A percentile compares a stretch with the other conserved stretches of the same genome.
These are phyloP conservation scores for Corynorhinus townsendii DNA, from an alignment of 2,113 vertebrate genomes.

Conservation along the genomic window DNA sequence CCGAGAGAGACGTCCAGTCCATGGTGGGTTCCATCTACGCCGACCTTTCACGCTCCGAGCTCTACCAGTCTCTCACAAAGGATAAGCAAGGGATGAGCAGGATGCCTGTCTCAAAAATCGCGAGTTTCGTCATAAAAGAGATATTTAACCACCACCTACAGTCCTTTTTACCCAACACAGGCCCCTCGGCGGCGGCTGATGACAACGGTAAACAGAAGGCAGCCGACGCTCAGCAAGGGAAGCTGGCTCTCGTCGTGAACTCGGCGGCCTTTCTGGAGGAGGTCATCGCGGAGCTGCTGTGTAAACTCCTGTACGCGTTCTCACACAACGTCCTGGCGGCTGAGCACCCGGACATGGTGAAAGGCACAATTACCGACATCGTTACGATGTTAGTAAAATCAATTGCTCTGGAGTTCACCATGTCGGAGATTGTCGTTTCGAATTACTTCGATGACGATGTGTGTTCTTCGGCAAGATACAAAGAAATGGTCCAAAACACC, in stretches of 20 bases:
- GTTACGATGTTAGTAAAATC: slow-evolving; percentile 61
- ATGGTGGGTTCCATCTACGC: slow-evolving; percentile 67
- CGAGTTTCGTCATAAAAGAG: slow-evolving; percentile 70
- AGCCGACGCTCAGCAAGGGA: slow-evolving; percentile 12
- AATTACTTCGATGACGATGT: slow-evolving; percentile 36
- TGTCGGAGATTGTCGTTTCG: slow-evolving; percentile 64
- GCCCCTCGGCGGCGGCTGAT: background rate
- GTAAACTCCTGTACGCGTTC: slow-evolving; percentile 62
- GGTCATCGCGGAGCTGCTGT: slow-evolving; percentile 68
- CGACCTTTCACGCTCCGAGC: slow-evolving; percentile 54
- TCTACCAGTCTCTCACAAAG: slow-evolving; percentile 54
- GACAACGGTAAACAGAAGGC: background rate
- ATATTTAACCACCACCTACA: slow-evolving; percentile 70
- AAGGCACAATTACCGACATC: slow-evolving; percentile 25
- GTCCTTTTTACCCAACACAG: slow-evolving; percentile 62
- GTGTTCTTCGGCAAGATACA: slow-evolving; percentile 38
- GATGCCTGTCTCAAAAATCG: slow-evolving; percentile 65
- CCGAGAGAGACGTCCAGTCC: slow-evolving; percentile 60
- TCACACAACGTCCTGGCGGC: slow-evolving; percentile 27
- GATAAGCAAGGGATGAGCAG: slow-evolving; percentile 51
- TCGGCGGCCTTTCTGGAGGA: slow-evolving; percentile 66
- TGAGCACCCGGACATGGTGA: slow-evolving; percentile 19
- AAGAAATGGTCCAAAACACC: slow-evolving; percentile 55
- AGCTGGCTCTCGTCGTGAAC: slow-evolving; percentile 55
- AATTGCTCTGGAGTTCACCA: slow-evolving; percentile 62